phyloP scores from a whole-genome alignment of 2,888 invertebrate species.

The Epicampocera succincta region DNA sequence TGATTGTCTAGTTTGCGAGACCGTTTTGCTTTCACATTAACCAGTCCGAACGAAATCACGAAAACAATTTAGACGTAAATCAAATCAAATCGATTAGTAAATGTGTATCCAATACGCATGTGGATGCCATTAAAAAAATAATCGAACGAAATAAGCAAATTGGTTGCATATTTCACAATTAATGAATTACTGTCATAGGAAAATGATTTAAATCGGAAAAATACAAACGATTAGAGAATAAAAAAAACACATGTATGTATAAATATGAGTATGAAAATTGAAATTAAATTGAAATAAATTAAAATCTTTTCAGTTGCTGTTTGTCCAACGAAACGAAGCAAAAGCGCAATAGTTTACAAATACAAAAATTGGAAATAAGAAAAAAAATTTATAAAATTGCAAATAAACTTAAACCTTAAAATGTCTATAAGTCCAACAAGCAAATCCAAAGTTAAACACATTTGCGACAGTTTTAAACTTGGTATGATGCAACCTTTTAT shows the following conservation, averaged over 20 bases:
- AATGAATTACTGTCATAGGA: background rate
- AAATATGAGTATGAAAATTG: constrained; percentile 47
- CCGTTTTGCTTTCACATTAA: too few relatives aligned
- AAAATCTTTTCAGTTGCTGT: constrained; percentile 36
- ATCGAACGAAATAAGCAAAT: background rate
- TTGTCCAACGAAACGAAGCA: constrained; percentile 34
- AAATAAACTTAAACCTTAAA: background rate
- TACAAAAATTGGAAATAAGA: constrained; percentile 41
- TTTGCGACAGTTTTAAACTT: too few relatives aligned
- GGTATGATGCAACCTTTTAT: too few relatives aligned
- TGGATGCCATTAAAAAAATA: too few relatives aligned
- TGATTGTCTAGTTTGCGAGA: too few relatives aligned
- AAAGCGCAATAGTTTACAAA: constrained; percentile 49
- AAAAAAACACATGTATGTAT: constrained; percentile 21
- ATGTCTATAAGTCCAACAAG: constrained; percentile 15
- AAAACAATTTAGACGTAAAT: too few relatives aligned
- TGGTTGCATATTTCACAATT: background rate
- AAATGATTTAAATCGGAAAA: constrained; percentile 8
- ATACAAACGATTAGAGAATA: constrained; percentile 18
- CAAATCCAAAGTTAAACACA: background rate
- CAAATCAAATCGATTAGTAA: too few relatives aligned
- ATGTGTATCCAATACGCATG: too few relatives aligned
- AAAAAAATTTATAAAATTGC: constrained; percentile 29
- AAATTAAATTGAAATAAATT: constrained; percentile 58
- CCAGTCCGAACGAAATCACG: too few relatives aligned